These are phyloP conservation scores for Dynastes grantii DNA, from an alignment of 2,888 invertebrate genomes.

Conservation along the genomic window DNA sequence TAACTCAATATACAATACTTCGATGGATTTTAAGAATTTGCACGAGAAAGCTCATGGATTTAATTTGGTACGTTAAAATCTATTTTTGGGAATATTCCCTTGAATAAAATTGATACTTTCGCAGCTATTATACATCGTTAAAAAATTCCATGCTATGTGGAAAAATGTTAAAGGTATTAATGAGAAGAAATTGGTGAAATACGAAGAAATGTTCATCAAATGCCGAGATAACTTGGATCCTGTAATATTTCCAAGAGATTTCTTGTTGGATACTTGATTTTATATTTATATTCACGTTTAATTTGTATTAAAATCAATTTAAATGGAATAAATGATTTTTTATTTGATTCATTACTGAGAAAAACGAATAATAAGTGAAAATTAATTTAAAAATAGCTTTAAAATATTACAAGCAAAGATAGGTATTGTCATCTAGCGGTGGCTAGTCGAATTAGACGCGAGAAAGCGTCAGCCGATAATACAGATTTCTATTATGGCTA, in stretches of 20 bases:
- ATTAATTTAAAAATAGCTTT: too few relatives aligned
- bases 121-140: slow-evolving; percentile 64
- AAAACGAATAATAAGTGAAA: not conserved
- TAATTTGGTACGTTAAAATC: slow-evolving; percentile 60
- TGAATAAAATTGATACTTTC: slow-evolving; percentile 35
- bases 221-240: slow-evolving; percentile 61
- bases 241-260: slow-evolving; percentile 59
- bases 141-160: slow-evolving; percentile 64
- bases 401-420: too few relatives aligned
- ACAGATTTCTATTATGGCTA: too few relatives aligned
- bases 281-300: not conserved
- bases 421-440: too few relatives aligned
- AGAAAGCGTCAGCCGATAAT: too few relatives aligned
- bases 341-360: not conserved
- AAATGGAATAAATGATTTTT: slow-evolving; percentile 8
- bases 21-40: slow-evolving; percentile 59
- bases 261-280: slow-evolving; percentile 33
- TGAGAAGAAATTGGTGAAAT: slow-evolving; percentile 59
- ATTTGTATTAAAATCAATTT: not conserved
- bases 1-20: slow-evolving; percentile 58
- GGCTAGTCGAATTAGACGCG: too few relatives aligned
- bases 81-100: not conserved
- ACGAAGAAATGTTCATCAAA: slow-evolving; percentile 59
- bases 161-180: slow-evolving; percentile 58
- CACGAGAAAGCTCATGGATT: slow-evolving; percentile 59